Conservation (phyloP, 2,113 vertebrate species). For the Sinocyclocheilus rhinocerous region DNA sequence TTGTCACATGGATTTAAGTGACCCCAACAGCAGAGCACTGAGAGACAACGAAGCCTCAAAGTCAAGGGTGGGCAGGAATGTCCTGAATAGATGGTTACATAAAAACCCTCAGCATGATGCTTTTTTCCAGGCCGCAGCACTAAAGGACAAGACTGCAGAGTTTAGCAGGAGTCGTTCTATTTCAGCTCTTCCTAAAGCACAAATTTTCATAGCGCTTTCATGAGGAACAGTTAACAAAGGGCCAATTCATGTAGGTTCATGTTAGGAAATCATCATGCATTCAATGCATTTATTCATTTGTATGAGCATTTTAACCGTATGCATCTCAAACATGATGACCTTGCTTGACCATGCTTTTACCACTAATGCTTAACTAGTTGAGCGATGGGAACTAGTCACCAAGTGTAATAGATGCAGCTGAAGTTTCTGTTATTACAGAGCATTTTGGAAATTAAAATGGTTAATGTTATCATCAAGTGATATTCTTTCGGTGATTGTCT, state of each 20-base stretch:
- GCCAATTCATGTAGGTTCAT: neutral
- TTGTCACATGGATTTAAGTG: constrained; percentile 71
- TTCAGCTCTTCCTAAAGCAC: constrained; percentile 17
- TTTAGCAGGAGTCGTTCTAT: constrained; percentile 2
- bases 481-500: neutral
- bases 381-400: neutral
- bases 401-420: neutral
- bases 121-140: constrained; percentile 20
- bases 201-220: constrained; percentile 27
- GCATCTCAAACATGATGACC: neutral
- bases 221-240: neutral
- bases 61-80: constrained; percentile 72
- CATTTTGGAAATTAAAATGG: neutral
- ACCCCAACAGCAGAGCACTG: constrained; percentile 60
- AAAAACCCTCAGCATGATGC: constrained; percentile 64
- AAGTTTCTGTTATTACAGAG: neutral
- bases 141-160: constrained; percentile 40
- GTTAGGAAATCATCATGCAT: neutral
- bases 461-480: neutral
- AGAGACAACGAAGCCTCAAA: constrained; percentile 71
- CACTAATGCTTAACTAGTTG: neutral
- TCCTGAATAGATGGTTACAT: constrained; percentile 71
- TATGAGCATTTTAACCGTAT: neutral
- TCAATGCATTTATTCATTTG: neutral
- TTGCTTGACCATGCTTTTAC: neutral